phyloP scores from a whole-genome alignment of 1,140 invertebrate genomes.

The Drosophila gunungcola region DNA sequence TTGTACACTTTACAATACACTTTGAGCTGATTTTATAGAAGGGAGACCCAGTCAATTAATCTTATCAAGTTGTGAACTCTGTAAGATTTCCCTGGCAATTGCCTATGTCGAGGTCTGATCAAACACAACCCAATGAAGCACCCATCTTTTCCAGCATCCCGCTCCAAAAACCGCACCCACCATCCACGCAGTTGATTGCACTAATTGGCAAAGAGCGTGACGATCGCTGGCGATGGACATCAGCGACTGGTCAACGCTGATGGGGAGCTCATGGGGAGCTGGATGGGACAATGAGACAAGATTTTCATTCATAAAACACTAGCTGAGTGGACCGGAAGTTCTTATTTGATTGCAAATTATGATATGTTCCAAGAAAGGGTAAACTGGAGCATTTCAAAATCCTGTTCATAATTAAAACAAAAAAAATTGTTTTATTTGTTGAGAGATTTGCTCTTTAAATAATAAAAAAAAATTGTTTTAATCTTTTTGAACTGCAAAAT shows the following conservation, averaged over 20 bases:
- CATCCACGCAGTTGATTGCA: slow-evolving; percentile 60
- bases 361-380: slow-evolving; percentile 31
- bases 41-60: slow-evolving; percentile 54
- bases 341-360: slow-evolving; percentile 59
- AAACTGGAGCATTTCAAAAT: slow-evolving; percentile 3
- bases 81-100: slow-evolving; percentile 58
- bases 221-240: slow-evolving; percentile 31
- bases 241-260: slow-evolving; percentile 9
- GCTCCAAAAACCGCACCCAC: neutral
- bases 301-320: slow-evolving; percentile 61
- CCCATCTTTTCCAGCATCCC: neutral
- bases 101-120: slow-evolving; percentile 1
- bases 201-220: slow-evolving; percentile 71
- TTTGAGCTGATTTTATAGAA: neutral
- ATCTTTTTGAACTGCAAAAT: too few species aligned
- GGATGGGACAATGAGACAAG: slow-evolving; percentile 45
- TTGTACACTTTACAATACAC: neutral
- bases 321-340: slow-evolving; percentile 49
- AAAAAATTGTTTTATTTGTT: too few species aligned
- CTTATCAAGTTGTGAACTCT: slow-evolving; percentile 72
- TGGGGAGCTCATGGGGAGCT: slow-evolving; percentile 15
- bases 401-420: neutral
- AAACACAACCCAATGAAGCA: slow-evolving; percentile 4
- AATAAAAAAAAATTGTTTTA: too few species aligned
- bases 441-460: too few species aligned